Evolutionary conservation across 2,113 vertebrate genomes (phyloP).

Genomic region (Cochlearius cochlearius): DNA sequence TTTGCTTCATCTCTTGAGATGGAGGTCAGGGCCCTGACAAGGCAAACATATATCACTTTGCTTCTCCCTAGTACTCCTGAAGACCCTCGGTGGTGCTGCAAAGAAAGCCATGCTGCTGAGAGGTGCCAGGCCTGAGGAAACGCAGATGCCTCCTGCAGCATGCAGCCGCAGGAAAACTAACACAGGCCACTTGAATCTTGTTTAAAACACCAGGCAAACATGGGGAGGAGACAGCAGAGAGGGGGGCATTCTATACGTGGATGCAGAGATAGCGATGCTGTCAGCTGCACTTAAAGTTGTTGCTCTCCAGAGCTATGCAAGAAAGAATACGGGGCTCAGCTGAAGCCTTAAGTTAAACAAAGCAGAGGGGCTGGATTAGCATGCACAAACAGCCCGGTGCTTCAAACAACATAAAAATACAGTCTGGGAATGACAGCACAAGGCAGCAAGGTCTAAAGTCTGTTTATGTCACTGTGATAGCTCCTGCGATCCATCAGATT

Average conservation of each 20-base stretch:
- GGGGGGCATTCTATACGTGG: not conserved
- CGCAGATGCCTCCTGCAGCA: not conserved
- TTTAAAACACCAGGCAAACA: not conserved
- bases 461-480: not conserved
- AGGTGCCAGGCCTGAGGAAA: not conserved
- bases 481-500: not conserved
- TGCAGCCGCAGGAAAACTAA: not conserved
- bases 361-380: conserved; percentile 26
- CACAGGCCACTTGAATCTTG: not conserved
- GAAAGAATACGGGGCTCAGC: not conserved
- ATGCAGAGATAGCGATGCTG: not conserved
- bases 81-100: not conserved
- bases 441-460: not conserved
- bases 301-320: conserved; percentile 24
- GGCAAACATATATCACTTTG: not conserved
- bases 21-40: not conserved
- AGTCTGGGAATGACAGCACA: not conserved
- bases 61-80: not conserved
- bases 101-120: not conserved
- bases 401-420: conserved; percentile 19
- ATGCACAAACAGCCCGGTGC: not conserved
- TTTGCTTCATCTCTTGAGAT: not conserved
- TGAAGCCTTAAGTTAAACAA: conserved; percentile 40
- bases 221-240: not conserved
- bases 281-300: conserved; percentile 15